Evolutionary conservation across 1,140 invertebrate species (phyloP).

Genomic region (Sycobia sp.): DNA sequence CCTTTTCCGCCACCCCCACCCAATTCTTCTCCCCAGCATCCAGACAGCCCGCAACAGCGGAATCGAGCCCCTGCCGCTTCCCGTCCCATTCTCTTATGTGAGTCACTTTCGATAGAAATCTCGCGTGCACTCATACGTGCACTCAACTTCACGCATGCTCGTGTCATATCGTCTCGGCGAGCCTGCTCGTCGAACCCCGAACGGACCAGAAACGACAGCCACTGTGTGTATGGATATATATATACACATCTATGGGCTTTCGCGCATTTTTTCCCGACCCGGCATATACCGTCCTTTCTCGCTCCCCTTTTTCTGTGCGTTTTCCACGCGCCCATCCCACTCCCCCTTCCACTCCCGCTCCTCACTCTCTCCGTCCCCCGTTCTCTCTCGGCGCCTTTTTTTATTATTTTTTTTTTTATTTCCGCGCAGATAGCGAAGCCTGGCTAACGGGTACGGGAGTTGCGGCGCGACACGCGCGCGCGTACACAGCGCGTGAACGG

Average conservation of each 20-base stretch:
- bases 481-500: too few species aligned
- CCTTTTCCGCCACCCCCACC: not conserved
- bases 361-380: too few species aligned
- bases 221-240: too few species aligned
- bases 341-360: not conserved
- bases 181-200: constrained; percentile 20
- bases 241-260: not conserved
- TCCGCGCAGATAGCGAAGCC: not conserved
- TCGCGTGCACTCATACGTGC: constrained; percentile 13
- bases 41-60: too few species aligned
- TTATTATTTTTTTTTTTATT: not conserved
- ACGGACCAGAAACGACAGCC: constrained; percentile 13
- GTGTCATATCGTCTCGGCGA: constrained; percentile 19
- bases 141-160: constrained; percentile 11
- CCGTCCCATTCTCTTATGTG: constrained; percentile 4
- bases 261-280: not conserved
- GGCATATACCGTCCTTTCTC: not conserved
- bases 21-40: not conserved
- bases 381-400: not conserved
- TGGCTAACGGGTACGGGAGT: not conserved
- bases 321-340: too few species aligned
- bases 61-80: not conserved
- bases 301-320: not conserved
- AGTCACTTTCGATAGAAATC: constrained; percentile 33
- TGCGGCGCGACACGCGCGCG: not conserved